phyloP scores from a whole-genome alignment of 2,797 vertebrate species.

The Botia kubotai region DNA sequence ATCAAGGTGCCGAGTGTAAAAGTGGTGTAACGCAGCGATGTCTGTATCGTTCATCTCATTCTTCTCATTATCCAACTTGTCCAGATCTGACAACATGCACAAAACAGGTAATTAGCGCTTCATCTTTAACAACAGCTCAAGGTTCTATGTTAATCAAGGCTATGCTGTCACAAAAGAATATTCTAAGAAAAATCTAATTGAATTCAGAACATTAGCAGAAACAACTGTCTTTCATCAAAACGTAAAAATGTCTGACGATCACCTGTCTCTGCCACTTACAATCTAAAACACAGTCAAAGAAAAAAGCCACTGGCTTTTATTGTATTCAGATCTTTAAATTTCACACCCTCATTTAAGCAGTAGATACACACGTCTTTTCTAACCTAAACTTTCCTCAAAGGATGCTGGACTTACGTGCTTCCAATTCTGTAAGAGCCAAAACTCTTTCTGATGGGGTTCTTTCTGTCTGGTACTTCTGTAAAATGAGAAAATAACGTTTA shows the following conservation, averaged over 20 bases:
- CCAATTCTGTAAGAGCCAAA: conserved; percentile 78
- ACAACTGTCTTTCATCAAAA: neutral
- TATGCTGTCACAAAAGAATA: neutral
- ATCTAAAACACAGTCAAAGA: neutral
- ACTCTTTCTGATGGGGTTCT: conserved; percentile 77
- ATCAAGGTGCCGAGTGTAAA: conserved; percentile 90
- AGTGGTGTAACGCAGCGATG: conserved; percentile 91
- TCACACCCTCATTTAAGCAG: conserved; percentile 8
- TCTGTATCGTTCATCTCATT: conserved; percentile 92
- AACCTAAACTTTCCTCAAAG: neutral
- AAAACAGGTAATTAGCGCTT: neutral
- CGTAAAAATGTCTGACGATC: neutral
- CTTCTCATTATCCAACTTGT: conserved; percentile 96
- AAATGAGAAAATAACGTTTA: conserved; percentile 28
- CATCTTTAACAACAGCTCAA: neutral
- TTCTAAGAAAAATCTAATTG: neutral
- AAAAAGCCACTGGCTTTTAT: neutral
- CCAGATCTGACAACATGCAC: conserved; percentile 82
- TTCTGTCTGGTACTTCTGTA: conserved; percentile 77
- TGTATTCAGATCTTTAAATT: neutral
- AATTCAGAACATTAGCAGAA: neutral
- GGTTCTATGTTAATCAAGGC: neutral
- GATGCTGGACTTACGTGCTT: conserved; percentile 77
- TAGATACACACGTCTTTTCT: neutral
- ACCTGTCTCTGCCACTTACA: neutral